phyloP scores from a whole-genome alignment of 2,797 vertebrate genomes.

The Okamejei kenojei region DNA sequence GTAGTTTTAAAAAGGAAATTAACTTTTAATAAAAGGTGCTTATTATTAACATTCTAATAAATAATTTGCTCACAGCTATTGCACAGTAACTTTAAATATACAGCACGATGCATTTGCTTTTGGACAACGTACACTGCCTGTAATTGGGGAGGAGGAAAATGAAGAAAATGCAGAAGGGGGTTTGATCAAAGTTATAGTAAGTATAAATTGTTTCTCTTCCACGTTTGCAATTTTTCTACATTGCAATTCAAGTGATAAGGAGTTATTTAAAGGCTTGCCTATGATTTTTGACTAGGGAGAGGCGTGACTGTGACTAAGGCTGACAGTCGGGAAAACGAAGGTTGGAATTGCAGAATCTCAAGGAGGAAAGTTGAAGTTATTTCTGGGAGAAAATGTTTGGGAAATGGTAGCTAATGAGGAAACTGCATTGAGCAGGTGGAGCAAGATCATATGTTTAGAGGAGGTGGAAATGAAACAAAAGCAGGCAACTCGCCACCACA shows the following conservation, averaged over 20 bases:
- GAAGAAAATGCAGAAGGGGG: conserved; percentile 1
- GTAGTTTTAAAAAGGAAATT: background rate
- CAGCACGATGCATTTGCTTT: conserved; percentile 22
- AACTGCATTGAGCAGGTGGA: background rate
- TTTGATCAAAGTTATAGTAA: conserved; percentile 11
- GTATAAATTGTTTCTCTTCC: background rate
- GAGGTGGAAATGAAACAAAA: no score
- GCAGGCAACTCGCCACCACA: background rate
- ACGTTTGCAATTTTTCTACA: background rate
- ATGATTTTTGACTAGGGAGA: background rate
- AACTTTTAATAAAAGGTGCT: background rate
- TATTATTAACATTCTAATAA: background rate
- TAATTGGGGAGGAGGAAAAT: conserved; percentile 25
- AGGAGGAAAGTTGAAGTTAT: background rate
- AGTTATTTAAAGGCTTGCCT: background rate
- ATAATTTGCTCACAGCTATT: conserved; percentile 9
- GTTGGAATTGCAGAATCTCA: background rate
- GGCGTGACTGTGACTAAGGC: background rate
- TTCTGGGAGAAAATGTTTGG: background rate
- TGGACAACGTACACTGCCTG: background rate
- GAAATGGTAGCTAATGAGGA: no score
- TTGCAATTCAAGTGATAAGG: background rate
- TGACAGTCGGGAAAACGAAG: background rate
- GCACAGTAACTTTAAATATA: background rate
- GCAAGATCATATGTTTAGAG: background rate